Evolutionary conservation across 2,113 vertebrate species (phyloP).

Genomic region (Istiophorus platypterus): DNA sequence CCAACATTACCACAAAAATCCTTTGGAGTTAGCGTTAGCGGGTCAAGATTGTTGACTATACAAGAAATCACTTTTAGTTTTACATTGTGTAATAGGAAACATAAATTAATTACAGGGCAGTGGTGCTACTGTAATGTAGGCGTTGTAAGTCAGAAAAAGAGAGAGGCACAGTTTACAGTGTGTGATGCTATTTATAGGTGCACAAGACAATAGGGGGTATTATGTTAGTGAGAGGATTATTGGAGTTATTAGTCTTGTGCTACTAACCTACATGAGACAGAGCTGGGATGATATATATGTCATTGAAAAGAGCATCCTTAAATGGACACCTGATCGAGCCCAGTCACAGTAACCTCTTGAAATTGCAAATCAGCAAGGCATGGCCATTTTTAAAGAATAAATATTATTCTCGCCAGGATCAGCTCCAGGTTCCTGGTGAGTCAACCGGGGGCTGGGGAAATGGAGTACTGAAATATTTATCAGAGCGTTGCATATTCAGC

Average conservation of each 20-base stretch:
- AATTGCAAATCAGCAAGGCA: conserved; percentile 47
- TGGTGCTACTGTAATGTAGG: not conserved
- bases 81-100: conserved; percentile 3
- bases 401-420: conserved; percentile 83
- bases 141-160: conserved; percentile 27
- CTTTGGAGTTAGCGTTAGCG: conserved; percentile 42
- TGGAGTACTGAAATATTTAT: conserved; percentile 87
- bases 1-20: conserved; percentile 27
- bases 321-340: conserved; percentile 43
- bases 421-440: conserved; percentile 81
- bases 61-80: conserved; percentile 14
- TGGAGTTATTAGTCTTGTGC: conserved; percentile 64
- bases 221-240: conserved; percentile 60
- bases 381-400: conserved; percentile 78
- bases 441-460: conserved; percentile 81
- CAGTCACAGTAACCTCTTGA: conserved; percentile 24
- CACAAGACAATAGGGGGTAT: conserved; percentile 19
- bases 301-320: conserved; percentile 46
- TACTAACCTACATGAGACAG: conserved; percentile 56
- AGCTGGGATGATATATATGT: conserved; percentile 29
- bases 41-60: conserved; percentile 20
- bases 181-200: conserved; percentile 58
- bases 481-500: conserved; percentile 85
- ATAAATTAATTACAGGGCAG: conserved; percentile 25
- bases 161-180: conserved; percentile 18